Conservation (phyloP, 2,888 invertebrate species). For the Eupithecia centaureata region DNA sequence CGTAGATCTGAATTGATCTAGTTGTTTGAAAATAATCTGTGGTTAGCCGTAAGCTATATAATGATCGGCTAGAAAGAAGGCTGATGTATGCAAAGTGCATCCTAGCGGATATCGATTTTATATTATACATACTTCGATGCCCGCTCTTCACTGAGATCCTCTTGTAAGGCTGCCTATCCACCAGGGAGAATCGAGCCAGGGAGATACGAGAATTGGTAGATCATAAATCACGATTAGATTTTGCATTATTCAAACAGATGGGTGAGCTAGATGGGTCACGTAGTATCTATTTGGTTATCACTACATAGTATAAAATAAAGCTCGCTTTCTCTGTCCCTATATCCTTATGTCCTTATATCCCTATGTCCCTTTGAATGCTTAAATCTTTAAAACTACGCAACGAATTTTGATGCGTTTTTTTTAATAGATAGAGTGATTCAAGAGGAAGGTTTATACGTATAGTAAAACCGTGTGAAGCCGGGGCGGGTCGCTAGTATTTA, state of each 20-base stretch:
- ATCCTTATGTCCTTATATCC: too few species aligned
- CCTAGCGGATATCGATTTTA: conserved; percentile 51
- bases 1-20: conserved; percentile 4
- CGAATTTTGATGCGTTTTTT: too few species aligned
- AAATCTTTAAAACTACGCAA: too few species aligned
- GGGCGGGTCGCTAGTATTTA: too few species aligned
- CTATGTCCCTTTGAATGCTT: too few species aligned
- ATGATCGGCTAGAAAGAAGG: conserved; percentile 52
- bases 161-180: background rate
- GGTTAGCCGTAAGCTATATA: conserved; percentile 42
- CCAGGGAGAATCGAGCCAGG: background rate
- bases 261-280: too few species aligned
- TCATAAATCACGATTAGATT: background rate
- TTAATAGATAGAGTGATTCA: too few species aligned
- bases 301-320: too few species aligned
- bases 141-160: conserved; percentile 2
- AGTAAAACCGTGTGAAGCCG: too few species aligned
- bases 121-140: conserved; percentile 51
- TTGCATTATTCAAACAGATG: background rate
- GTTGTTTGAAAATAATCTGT: conserved; percentile 6
- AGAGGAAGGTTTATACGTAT: too few species aligned
- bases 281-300: too few species aligned
- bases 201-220: background rate
- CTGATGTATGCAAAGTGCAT: conserved; percentile 59
- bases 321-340: too few species aligned